These are phyloP conservation scores for Drosophila incognita DNA, from an alignment of 2,888 invertebrate species.

Conservation along the genomic window DNA sequence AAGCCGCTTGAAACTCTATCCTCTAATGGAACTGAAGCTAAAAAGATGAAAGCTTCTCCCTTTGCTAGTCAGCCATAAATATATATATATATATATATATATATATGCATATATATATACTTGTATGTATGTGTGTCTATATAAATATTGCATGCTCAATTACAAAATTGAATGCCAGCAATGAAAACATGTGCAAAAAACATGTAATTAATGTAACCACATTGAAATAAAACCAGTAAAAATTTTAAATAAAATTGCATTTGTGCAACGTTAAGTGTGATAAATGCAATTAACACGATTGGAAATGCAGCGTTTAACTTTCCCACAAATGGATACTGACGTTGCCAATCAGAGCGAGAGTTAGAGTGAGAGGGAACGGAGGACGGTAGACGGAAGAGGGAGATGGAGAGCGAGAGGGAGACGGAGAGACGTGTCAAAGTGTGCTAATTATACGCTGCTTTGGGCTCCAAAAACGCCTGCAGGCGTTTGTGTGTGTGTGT, in stretches of 20 bases:
- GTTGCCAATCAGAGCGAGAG: background rate
- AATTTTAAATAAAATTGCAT: background rate
- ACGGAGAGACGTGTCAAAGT: constrained; percentile 36
- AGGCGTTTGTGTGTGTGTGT: background rate
- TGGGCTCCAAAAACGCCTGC: constrained; percentile 34
- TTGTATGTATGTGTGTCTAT: background rate
- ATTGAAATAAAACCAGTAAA: background rate
- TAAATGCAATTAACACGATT: constrained; percentile 44
- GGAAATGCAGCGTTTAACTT: constrained; percentile 31
- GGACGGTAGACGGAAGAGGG: background rate
- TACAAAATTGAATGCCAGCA: constrained; percentile 7
- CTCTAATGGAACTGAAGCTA: constrained; percentile 44
- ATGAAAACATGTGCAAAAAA: background rate
- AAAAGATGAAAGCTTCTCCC: constrained; percentile 31
- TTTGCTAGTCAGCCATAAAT: background rate
- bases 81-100: background rate
- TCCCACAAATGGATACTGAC: background rate
- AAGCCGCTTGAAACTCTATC: constrained; percentile 26
- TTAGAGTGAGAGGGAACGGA: background rate
- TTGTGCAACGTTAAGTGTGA: constrained; percentile 40
- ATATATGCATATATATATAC: background rate
- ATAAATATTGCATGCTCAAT: constrained; percentile 26
- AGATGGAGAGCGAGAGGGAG: background rate
- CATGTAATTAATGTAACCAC: constrained; percentile 30
- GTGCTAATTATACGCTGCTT: constrained; percentile 55